Percentiles rank a stretch among this genome's conserved stretches.
Conservation (phyloP, 2,888 invertebrate species). For the Plagiodera versicolora region DNA sequence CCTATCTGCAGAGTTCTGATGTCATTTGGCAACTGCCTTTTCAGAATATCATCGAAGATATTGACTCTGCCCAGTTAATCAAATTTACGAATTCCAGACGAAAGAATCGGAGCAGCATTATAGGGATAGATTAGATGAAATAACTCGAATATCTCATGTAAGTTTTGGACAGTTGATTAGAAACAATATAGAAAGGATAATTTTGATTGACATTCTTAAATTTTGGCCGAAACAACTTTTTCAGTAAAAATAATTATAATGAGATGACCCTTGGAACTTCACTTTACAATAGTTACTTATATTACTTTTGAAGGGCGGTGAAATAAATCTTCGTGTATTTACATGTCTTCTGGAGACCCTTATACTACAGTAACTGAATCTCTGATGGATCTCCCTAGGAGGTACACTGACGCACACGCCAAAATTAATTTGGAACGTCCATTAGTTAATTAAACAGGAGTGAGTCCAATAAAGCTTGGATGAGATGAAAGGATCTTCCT, state of each 20-base stretch:
- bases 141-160: neutral
- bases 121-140: neutral
- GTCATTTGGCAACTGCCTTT: slow-evolving; percentile 2
- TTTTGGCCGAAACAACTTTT: too few species aligned
- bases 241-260: too few species aligned
- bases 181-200: too few species aligned
- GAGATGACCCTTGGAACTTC: too few species aligned
- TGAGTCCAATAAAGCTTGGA: neutral
- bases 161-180: too few species aligned
- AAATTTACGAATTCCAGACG: neutral
- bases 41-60: slow-evolving; percentile 3
- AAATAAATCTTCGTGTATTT: too few species aligned
- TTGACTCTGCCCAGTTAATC: neutral
- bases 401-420: neutral
- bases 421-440: neutral
- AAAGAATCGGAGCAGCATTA: neutral
- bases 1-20: neutral
- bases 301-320: too few species aligned
- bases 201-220: too few species aligned
- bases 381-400: neutral
- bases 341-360: too few species aligned
- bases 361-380: neutral
- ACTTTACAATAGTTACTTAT: too few species aligned
- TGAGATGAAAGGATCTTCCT: neutral
- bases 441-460: neutral